Evolutionary conservation across 2,888 invertebrate species (phyloP).

Genomic region (Diachrysia chrysitis): DNA sequence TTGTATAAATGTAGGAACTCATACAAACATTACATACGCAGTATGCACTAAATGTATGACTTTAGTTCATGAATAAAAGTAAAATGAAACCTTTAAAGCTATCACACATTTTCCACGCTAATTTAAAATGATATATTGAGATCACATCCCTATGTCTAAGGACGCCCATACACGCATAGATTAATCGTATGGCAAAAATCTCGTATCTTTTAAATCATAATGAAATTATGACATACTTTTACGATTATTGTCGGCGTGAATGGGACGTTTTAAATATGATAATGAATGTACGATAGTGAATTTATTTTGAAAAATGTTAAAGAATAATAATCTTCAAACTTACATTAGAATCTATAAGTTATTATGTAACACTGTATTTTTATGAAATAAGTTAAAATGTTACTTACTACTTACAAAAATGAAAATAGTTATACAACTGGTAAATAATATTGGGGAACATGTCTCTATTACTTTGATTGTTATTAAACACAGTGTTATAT

Average conservation of each 20-base stretch:
- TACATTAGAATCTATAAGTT: constrained; percentile 38
- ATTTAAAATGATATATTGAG: constrained; percentile 74
- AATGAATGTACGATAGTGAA: constrained; percentile 48
- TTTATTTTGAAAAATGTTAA: constrained; percentile 48
- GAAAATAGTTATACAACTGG: too few relatives aligned
- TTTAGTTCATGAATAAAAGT: constrained; percentile 25
- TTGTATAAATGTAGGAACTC: not conserved
- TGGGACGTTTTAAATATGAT: constrained; percentile 42
- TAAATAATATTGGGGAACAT: too few relatives aligned
- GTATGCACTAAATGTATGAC: constrained; percentile 22
- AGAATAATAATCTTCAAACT: constrained; percentile 54
- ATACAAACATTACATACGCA: constrained; percentile 12
- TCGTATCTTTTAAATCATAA: not conserved
- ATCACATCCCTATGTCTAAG: constrained; percentile 72
- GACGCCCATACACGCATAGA: constrained; percentile 41
- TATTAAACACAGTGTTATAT: constrained; percentile 26
- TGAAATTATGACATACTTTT: not conserved
- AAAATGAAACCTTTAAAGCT: constrained; percentile 58
- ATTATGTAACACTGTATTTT: constrained; percentile 33
- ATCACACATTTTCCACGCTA: constrained; percentile 50
- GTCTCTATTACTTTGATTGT: not conserved
- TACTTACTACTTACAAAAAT: not conserved
- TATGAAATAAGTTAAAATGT: not conserved
- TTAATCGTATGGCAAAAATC: not conserved
- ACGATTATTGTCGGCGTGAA: constrained; percentile 38